phyloP scores from a whole-genome alignment of 2,797 vertebrate species.

The Girardinus metallicus region DNA sequence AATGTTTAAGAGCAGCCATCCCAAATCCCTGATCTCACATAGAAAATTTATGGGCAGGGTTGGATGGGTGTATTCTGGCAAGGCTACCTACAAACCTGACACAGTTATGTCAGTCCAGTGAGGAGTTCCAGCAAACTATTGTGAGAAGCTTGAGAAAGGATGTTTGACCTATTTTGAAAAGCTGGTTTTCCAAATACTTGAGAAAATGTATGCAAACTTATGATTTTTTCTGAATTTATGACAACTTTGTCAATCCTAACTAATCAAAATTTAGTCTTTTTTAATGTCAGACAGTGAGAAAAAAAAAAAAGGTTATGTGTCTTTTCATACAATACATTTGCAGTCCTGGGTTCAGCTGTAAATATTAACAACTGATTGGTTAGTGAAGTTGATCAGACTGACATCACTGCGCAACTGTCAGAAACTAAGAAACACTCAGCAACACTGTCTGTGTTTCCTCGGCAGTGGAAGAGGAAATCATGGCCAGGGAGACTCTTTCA shows the following conservation, averaged over 20 bases:
- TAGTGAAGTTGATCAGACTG: not conserved
- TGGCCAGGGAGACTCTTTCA: conserved; percentile 65
- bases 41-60: not conserved
- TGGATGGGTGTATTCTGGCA: not conserved
- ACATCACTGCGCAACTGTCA: conserved; percentile 2
- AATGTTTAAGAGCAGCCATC: not conserved
- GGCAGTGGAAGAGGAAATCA: conserved; percentile 71
- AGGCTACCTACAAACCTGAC: not conserved
- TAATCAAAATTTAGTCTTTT: not conserved
- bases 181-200: not conserved
- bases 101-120: not conserved
- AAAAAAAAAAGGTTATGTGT: not conserved
- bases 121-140: not conserved
- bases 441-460: conserved; percentile 45
- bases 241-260: not conserved
- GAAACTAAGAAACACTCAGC: conserved; percentile 8
- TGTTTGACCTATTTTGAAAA: not conserved
- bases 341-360: not conserved
- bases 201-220: not conserved
- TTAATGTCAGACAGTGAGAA: not conserved
- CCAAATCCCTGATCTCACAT: not conserved
- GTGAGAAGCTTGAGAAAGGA: not conserved
- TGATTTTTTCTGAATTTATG: not conserved
- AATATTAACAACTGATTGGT: not conserved
- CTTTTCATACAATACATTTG: not conserved